A percentile compares a stretch with the other conserved stretches of the same genome.
Evolutionary conservation across 2,888 invertebrate species (phyloP).

Genomic region (Agapostemon virescens): DNA sequence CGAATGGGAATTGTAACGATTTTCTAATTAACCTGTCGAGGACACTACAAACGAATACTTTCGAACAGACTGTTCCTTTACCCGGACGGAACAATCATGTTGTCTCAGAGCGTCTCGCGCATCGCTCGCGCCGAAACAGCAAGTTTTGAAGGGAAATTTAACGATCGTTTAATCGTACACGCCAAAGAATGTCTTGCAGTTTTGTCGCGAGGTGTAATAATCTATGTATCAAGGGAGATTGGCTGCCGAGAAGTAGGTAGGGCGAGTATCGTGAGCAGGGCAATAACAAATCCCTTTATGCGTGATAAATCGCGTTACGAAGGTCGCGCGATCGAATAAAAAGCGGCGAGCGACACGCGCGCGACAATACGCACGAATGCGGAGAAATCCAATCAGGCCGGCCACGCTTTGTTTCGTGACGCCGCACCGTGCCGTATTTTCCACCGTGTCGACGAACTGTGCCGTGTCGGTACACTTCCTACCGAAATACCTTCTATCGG

Average conservation of each 20-base stretch:
- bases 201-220: neutral
- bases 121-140: too few species aligned
- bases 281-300: constrained; percentile 9
- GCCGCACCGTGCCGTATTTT: constrained; percentile 29
- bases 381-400: constrained; percentile 48
- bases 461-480: constrained; percentile 48
- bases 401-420: constrained; percentile 47
- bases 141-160: too few species aligned
- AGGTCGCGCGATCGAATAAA: constrained; percentile 16
- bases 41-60: too few species aligned
- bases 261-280: neutral
- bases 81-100: too few species aligned
- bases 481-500: constrained; percentile 25
- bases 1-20: too few species aligned
- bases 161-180: too few species aligned
- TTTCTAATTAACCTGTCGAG: too few species aligned
- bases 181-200: neutral
- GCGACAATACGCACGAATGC: constrained; percentile 15
- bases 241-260: neutral
- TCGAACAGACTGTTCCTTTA: too few species aligned
- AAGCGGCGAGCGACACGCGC: constrained; percentile 4
- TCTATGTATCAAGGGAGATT: neutral
- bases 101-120: too few species aligned
- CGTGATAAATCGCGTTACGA: constrained; percentile 12
- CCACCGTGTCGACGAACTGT: constrained; percentile 21